Conservation (phyloP, 1,140 invertebrate genomes). For the Piezodorus guildinii region DNA sequence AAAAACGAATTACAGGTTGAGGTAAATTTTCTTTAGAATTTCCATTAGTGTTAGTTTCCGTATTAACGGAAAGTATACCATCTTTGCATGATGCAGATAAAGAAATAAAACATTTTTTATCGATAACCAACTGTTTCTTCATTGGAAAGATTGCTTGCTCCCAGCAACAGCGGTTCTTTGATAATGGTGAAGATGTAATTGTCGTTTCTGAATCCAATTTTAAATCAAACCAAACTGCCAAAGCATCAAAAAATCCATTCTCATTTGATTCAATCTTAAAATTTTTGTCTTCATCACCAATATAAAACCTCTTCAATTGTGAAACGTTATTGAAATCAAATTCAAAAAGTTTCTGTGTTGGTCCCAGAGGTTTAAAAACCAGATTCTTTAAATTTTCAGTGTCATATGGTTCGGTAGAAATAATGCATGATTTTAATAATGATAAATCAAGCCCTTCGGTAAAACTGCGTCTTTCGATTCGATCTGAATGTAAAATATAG, state of each 20-base stretch:
- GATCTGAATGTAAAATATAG: neutral
- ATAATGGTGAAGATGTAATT: conserved; percentile 39
- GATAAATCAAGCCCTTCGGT: neutral
- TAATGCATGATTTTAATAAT: neutral
- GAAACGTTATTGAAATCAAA: conserved; percentile 53
- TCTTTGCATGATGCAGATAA: neutral
- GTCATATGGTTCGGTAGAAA: conserved; percentile 46
- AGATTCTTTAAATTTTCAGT: conserved; percentile 47
- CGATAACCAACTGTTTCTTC: neutral
- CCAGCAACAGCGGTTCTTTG: neutral
- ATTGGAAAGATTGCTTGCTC: conserved; percentile 11
- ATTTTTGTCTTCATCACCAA: conserved; percentile 8
- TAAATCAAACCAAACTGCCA: conserved; percentile 61
- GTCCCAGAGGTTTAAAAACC: conserved; percentile 39
- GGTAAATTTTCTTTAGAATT: neutral
- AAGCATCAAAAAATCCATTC: conserved; percentile 45
- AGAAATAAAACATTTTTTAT: too few species aligned
- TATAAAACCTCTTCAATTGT: conserved; percentile 33
- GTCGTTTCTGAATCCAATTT: conserved; percentile 50
- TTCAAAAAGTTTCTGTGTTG: conserved; percentile 41
- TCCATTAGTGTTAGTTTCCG: neutral
- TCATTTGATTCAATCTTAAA: conserved; percentile 10
- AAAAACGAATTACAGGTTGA: neutral
- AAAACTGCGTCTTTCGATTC: neutral
- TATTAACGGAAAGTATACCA: neutral